Evolutionary conservation across 92 coral and sea anemone species (phyloP), one percentile per base, ranked within the genome.

Genomic region (Paragorgia papillata): DNA sequence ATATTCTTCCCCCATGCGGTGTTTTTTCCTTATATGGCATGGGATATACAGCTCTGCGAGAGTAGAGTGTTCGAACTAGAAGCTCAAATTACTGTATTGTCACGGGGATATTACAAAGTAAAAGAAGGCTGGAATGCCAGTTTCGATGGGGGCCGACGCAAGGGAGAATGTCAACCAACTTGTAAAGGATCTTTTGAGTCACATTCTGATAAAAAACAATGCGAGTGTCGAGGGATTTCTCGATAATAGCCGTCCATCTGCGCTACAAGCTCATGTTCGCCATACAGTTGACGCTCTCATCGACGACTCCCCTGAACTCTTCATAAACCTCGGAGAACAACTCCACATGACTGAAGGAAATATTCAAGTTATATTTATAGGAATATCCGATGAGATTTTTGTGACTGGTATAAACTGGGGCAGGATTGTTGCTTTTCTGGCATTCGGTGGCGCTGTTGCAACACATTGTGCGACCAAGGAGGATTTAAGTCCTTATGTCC

Each of bases 341-440:
- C 92, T 95, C 61, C 97, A 91, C 32, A 85, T 95, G 7, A 95
- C 97, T 21, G 86, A 85, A 14, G 86, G 86, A 56, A 76, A 92
- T 24, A 90, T 96, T 0, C 90, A 95, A 48, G 83, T 90, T 12
- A 95, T 93, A 7, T 95, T 95, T 78, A 88, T 91, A 28, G 99
- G 99, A 57, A 95, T 95, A 46, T 92, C 99, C 4, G 96, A 95
- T 61, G 97, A 95, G 62, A 87, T 95, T 51, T 95, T 95, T 71
- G 96, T 89, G 71, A 89, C 87, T 46, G 99, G 99, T 12, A 89
- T 87, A 80, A 95, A 95, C 70, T 95, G 99, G 99, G 99, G 99
- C 1, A 88, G 99, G 35, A 86, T 95, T 69, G 99, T 95, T n/a
- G 99, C 99, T 20, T 95, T 95, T 75, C 69, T 95, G 30, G 99